A percentile compares a stretch with the other conserved stretches of the same genome.
phyloP scores from a whole-genome alignment of 2,888 invertebrate species.

The Chaitophorus viminalis region DNA sequence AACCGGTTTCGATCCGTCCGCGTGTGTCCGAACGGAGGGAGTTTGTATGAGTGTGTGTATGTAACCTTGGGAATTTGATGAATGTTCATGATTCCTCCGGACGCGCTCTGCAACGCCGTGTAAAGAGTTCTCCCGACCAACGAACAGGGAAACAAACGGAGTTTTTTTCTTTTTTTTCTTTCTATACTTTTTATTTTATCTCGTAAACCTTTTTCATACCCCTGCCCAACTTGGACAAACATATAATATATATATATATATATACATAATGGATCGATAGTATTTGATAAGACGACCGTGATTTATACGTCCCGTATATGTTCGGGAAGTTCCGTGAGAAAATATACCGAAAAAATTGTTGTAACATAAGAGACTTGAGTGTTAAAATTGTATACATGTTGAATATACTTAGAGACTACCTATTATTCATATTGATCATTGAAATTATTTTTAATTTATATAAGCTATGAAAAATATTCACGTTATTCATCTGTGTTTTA shows the following conservation, averaged over 20 bases:
- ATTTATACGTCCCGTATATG: constrained; percentile 14
- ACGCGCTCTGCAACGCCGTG: constrained; percentile 28
- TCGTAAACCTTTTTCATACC: not conserved
- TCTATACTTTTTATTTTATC: constrained; percentile 7
- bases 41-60: constrained; percentile 2
- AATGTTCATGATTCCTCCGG: constrained; percentile 59
- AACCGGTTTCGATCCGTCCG: constrained; percentile 56
- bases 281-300: constrained; percentile 14
- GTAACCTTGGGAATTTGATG: constrained; percentile 61
- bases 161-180: constrained; percentile 2
- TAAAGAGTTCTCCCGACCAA: constrained; percentile 44
- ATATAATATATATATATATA: not conserved
- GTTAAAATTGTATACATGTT: not conserved
- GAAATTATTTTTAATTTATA: no score
- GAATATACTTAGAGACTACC: no score
- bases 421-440: no score
- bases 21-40: constrained; percentile 52
- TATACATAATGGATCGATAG: not conserved
- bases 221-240: not conserved
- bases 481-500: not conserved
- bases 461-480: no score
- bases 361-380: not conserved
- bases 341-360: constrained; percentile 22
- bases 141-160: constrained; percentile 34
- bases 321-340: constrained; percentile 25